A percentile compares a stretch with the other conserved stretches of the same genome.
Conservation (phyloP, 2,797 vertebrate genomes). For the Tragelaphus oryx region DNA sequence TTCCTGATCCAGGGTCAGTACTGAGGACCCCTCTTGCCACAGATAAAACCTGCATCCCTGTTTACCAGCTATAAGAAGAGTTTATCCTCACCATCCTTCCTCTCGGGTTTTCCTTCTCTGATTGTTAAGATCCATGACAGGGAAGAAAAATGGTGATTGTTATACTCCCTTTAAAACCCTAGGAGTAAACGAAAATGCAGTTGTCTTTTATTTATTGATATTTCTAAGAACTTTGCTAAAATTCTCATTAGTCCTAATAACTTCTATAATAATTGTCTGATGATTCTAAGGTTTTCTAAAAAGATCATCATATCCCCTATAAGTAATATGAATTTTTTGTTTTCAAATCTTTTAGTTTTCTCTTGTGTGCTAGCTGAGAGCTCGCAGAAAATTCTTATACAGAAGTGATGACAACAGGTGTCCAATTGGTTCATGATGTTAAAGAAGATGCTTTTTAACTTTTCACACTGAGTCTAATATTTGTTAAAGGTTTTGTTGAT, state of each 20-base stretch:
- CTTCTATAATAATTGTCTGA: neutral
- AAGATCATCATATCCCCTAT: neutral
- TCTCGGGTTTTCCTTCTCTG: neutral
- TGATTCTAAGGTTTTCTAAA: neutral
- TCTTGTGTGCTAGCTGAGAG: neutral
- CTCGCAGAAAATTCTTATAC: neutral
- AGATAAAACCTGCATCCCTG: neutral
- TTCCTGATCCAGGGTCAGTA: neutral
- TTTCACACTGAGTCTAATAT: neutral
- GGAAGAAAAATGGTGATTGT: neutral
- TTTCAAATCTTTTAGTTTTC: slow-evolving; percentile 15
- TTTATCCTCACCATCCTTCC: neutral
- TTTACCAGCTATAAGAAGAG: neutral
- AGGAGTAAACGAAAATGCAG: neutral
- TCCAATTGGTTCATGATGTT: neutral
- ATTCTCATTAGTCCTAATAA: neutral
- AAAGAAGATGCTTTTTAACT: neutral
- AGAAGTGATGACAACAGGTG: neutral
- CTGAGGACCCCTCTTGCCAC: neutral
- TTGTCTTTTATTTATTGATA: neutral
- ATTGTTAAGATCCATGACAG: neutral
- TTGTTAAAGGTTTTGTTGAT: neutral
- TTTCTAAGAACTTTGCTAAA: neutral
- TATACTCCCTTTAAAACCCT: neutral
- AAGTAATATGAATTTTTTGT: neutral